These are phyloP conservation scores for Oscheius onirici DNA, from an alignment of 2,888 invertebrate species.

Conservation along the genomic window DNA sequence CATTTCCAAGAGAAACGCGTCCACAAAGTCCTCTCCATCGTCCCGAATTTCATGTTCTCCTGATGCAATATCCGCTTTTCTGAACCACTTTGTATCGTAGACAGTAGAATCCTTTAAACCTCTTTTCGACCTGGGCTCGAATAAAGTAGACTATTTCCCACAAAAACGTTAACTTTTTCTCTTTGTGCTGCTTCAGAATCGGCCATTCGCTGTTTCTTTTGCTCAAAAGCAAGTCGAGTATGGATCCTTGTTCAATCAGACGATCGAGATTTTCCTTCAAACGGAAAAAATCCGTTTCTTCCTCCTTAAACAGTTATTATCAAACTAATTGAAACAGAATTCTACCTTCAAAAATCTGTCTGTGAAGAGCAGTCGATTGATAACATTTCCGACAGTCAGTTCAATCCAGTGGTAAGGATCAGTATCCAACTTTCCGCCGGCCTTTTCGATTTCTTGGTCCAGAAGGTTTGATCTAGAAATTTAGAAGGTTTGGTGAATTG, in stretches of 20 bases:
- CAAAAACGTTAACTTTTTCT: neutral
- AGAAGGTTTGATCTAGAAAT: conserved; percentile 26
- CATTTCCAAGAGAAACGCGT: conserved; percentile 47
- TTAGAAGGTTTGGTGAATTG: too few relatives aligned
- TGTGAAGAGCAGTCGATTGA: conserved; percentile 45
- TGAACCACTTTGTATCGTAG: neutral
- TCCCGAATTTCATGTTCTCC: conserved; percentile 37
- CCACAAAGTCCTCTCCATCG: conserved; percentile 44
- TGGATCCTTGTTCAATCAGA: neutral
- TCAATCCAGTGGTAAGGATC: conserved; percentile 36
- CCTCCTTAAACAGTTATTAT: neutral
- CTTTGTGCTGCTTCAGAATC: neutral
- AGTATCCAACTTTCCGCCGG: neutral
- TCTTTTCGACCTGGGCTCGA: neutral
- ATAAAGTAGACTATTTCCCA: neutral
- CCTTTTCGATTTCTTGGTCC: neutral
- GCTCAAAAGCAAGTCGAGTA: neutral
- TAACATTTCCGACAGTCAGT: conserved; percentile 44
- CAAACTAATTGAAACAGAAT: neutral
- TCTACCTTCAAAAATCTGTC: conserved; percentile 40
- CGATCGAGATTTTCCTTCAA: neutral
- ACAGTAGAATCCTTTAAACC: neutral
- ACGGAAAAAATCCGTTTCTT: conserved; percentile 12
- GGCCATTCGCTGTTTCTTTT: neutral
- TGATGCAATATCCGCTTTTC: conserved; percentile 34